Percentiles rank a stretch among this genome's conserved stretches.
These are phyloP conservation scores for Pseudois nayaur DNA, from an alignment of 2,113 vertebrate genomes.

Conservation along the genomic window DNA sequence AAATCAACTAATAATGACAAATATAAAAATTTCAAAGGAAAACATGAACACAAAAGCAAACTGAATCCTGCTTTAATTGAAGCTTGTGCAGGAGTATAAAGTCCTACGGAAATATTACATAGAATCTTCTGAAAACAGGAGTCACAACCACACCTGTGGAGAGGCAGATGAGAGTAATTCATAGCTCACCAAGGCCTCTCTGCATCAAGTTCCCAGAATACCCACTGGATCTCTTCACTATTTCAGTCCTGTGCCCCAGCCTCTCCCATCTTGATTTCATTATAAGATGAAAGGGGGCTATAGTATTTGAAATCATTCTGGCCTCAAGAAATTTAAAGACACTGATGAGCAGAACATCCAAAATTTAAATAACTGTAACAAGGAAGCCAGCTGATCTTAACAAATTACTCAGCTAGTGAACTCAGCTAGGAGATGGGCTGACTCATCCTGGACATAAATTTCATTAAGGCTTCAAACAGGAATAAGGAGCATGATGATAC, in stretches of 20 bases:
- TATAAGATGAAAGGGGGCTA: neutral
- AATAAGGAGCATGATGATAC: neutral
- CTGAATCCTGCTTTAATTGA: slow-evolving; percentile 64
- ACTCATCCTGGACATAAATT: slow-evolving; percentile 58
- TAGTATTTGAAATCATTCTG: slow-evolving; percentile 24
- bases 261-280: slow-evolving; percentile 43
- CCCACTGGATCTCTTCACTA: neutral
- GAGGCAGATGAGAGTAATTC: neutral
- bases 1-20: slow-evolving; percentile 7
- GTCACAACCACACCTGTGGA: neutral
- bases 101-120: slow-evolving; percentile 24
- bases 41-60: slow-evolving; percentile 35
- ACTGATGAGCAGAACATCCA: neutral
- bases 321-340: slow-evolving; percentile 37
- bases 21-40: slow-evolving; percentile 35
- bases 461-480: slow-evolving; percentile 58
- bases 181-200: neutral
- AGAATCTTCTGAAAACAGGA: slow-evolving; percentile 36
- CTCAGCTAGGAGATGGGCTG: neutral
- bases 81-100: slow-evolving; percentile 49
- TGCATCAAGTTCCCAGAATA: neutral
- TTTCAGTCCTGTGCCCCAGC: neutral
- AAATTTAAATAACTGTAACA: slow-evolving; percentile 47
- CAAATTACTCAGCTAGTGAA: slow-evolving; percentile 22
- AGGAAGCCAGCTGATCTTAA: slow-evolving; percentile 40